Evolutionary conservation across 2,113 vertebrate species (phyloP), one percentile per base, ranked within the genome.

Genomic region (Marmota flaviventris): DNA sequence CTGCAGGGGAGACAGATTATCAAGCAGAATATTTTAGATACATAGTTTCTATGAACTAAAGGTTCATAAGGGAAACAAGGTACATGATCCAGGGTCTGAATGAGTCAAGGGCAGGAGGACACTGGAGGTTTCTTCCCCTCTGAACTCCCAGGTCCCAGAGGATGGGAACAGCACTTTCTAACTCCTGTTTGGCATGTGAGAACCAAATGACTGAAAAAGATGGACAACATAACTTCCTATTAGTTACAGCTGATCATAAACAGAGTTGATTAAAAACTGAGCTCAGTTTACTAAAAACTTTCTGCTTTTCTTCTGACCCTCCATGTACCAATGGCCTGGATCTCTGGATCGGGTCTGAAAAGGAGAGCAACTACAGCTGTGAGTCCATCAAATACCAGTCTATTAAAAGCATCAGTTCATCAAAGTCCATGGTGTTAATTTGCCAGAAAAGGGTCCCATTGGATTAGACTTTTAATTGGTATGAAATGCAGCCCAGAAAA

Each of bases 371-470:
- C 92, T 97, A 92, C 85, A 94, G 77, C 94, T 97, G 91, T 98
- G 97, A 98, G 95, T 96, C 93, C 81, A 97, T 96, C 91, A 92
- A 98, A 98, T 96, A 96, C 91, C 89, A 97, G 96, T 96, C 98
- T 98, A 98, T 98, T 98, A 98, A 98, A 98, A 98, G 94, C 94
- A 96, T 96, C 98, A 96, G 96, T 98, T 98, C 98, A 98, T 98
- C 98, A 98, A 98, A 98, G 98, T 98, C 98, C 96, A 94, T 56
- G 94, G 92, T 97, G 97, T 92, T 98, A 98, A 99, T 98, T 98
- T 98, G 79, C 97, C 39, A 58, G 90, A 94, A 98, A 98, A 84
- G 97, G 97, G 97, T 98, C 98, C 97, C 98, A 97, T 12, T 98
- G 98, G 98, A 98, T 97, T 98, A 89, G 42, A 92, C 97, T 98